Conservation (phyloP, 2,797 vertebrate genomes). For the Pipistrellus pipistrellus region DNA sequence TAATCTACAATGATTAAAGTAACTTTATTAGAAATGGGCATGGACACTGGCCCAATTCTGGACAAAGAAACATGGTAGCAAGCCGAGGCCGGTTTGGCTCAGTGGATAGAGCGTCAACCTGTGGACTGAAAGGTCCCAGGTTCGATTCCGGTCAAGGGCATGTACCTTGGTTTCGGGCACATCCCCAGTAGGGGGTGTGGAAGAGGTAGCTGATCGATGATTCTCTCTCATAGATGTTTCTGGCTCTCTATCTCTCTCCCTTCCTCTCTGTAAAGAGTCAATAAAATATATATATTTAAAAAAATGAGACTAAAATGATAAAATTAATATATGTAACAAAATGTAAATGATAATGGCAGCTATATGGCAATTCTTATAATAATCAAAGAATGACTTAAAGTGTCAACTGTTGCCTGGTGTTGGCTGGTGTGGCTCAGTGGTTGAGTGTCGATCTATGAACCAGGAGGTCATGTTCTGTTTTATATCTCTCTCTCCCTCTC, state of each 20-base stretch:
- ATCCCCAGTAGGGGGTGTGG: no score
- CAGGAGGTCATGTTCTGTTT: no score
- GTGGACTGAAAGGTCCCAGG: no score
- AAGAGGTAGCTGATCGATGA: no score
- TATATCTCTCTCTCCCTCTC: no score
- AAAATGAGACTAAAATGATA: constrained; percentile 27
- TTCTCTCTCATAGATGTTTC: no score
- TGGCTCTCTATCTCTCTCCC: no score
- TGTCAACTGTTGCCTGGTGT: not conserved
- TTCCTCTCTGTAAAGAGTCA: not conserved
- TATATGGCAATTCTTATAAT: not conserved
- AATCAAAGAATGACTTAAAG: constrained; percentile 28
- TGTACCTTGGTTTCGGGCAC: no score
- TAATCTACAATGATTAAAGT: constrained; percentile 23
- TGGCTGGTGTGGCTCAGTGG: not conserved
- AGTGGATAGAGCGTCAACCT: no score
- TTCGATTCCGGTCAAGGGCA: no score
- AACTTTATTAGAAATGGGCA: not conserved
- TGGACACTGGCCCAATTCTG: not conserved
- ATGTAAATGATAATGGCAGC: not conserved
- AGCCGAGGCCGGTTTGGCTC: no score
- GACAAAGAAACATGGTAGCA: not conserved
- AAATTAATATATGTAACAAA: constrained; percentile 10
- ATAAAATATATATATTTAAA: no score
- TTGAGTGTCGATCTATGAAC: not conserved